A percentile compares a stretch with the other conserved stretches of the same genome.
These are phyloP conservation scores for Galaxias olidus DNA, from an alignment of 2,797 vertebrate genomes.

Conservation along the genomic window DNA sequence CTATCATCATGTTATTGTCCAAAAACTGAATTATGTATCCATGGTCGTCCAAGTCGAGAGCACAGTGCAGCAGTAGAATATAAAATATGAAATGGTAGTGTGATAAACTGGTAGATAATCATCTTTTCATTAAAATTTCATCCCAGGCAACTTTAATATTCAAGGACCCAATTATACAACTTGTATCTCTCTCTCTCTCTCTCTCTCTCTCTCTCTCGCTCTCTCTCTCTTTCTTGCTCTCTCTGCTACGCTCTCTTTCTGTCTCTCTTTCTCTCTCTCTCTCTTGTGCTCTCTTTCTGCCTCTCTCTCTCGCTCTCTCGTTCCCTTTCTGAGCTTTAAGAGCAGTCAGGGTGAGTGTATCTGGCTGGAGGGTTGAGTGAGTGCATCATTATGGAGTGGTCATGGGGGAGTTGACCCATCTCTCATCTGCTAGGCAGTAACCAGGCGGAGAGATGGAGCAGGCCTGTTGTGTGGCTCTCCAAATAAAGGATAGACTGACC, in stretches of 20 bases:
- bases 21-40: not conserved
- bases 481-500: not conserved
- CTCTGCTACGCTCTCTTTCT: too few relatives aligned
- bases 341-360: constrained; percentile 32
- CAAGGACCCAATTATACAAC: constrained; percentile 74
- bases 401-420: constrained; percentile 52
- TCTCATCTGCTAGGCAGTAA: constrained; percentile 45
- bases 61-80: constrained; percentile 43
- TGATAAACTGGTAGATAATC: constrained; percentile 75
- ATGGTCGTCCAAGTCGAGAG: constrained; percentile 7
- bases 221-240: too few relatives aligned
- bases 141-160: constrained; percentile 73
- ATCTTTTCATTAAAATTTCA: constrained; percentile 80
- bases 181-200: constrained; percentile 57
- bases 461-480: too few relatives aligned
- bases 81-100: constrained; percentile 69
- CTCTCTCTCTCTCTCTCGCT: too few relatives aligned
- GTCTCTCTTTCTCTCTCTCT: too few relatives aligned
- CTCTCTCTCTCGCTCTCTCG: too few relatives aligned
- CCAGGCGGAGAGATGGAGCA: constrained; percentile 29
- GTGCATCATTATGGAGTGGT: constrained; percentile 62
- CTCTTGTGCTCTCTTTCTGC: too few relatives aligned
- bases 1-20: too few relatives aligned
- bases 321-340: too few relatives aligned
- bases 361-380: constrained; percentile 62